These are phyloP conservation scores for Cavia aperea DNA, from an alignment of 2,113 vertebrate species.

Conservation along the genomic window DNA sequence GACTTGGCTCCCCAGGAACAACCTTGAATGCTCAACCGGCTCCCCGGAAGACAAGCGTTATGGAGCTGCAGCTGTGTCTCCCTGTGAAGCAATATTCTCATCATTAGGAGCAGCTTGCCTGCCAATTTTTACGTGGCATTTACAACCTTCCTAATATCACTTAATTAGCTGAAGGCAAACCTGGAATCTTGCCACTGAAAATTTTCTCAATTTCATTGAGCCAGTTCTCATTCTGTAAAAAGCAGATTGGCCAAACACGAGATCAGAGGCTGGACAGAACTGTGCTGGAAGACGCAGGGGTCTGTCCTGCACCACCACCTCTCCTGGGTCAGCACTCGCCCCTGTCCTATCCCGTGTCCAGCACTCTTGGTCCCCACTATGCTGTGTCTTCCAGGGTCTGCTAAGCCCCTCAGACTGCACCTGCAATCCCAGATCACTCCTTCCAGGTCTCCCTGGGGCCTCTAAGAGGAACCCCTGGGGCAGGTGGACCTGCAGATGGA, in stretches of 20 bases:
- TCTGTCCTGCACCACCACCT: neutral
- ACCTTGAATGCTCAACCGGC: conserved; percentile 20
- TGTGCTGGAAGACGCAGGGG: neutral
- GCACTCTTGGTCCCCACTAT: neutral
- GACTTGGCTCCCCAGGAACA: neutral
- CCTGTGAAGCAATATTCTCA: conserved; percentile 57
- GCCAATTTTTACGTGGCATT: conserved; percentile 68
- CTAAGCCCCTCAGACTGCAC: neutral
- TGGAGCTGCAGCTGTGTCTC: conserved; percentile 60
- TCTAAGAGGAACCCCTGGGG: neutral
- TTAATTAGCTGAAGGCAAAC: conserved; percentile 73
- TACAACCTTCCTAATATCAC: conserved; percentile 70
- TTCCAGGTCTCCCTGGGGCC: accelerated
- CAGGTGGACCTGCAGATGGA: neutral
- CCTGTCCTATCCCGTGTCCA: accelerated
- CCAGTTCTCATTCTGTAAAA: conserved; percentile 32
- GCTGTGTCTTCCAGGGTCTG: neutral
- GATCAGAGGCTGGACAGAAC: conserved; percentile 33
- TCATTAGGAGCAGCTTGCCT: conserved; percentile 65
- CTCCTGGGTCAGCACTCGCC: neutral
- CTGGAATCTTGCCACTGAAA: conserved; percentile 66
- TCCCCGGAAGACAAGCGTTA: neutral
- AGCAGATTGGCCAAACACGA: conserved; percentile 44
- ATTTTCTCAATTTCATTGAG: conserved; percentile 53
- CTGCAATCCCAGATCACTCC: neutral